phyloP scores from a whole-genome alignment of 1,140 invertebrate genomes.

The Diuraphis noxia region DNA sequence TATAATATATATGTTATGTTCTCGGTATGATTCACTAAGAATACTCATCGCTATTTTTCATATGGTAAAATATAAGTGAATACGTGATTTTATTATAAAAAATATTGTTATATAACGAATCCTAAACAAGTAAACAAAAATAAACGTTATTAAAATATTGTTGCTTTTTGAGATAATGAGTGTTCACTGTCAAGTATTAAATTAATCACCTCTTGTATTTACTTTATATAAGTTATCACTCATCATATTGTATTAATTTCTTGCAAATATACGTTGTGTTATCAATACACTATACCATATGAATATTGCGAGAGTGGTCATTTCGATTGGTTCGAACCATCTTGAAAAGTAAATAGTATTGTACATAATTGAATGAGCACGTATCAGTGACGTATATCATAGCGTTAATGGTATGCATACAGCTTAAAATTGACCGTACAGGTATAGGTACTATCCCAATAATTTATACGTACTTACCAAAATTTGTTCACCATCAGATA shows the following conservation, averaged over 20 bases:
- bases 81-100: background rate
- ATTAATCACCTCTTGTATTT: background rate
- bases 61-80: background rate
- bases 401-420: background rate
- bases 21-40: background rate
- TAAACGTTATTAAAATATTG: background rate
- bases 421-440: background rate
- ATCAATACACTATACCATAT: background rate
- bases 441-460: background rate
- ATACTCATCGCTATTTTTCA: background rate
- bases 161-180: background rate
- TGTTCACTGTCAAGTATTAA: background rate
- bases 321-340: background rate
- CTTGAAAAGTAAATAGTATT: background rate
- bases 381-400: background rate
- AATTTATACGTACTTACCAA: background rate
- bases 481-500: background rate
- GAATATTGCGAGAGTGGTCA: background rate
- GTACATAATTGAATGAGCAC: background rate
- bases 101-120: background rate
- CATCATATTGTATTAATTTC: background rate
- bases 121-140: background rate
- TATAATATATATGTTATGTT: no score
- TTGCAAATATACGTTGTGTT: background rate
- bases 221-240: background rate